Evolutionary conservation across 2,113 vertebrate genomes (phyloP).

Genomic region (Hemiscyllium ocellatum): DNA sequence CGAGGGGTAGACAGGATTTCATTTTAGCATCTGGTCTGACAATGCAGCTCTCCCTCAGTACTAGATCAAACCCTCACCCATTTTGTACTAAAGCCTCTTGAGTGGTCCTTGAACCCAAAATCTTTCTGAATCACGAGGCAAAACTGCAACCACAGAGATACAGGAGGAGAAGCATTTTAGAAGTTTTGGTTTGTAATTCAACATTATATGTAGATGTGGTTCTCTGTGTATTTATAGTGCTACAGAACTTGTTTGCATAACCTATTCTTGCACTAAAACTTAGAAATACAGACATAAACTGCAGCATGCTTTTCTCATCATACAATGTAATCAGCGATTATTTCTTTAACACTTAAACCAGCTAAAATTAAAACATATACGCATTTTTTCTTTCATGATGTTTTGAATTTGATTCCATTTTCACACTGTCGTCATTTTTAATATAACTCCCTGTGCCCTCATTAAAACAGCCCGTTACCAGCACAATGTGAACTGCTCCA

Average conservation of each 20-base stretch:
- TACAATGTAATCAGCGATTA: not conserved
- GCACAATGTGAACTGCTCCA: not conserved
- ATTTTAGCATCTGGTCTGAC: no score
- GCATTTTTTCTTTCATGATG: not conserved
- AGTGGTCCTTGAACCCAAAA: no score
- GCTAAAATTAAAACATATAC: not conserved
- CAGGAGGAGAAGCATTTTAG: not conserved
- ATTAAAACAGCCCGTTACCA: not conserved
- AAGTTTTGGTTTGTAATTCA: not conserved
- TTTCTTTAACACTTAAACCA: not conserved
- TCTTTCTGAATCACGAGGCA: no score
- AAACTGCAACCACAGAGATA: no score
- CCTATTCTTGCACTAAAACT: not conserved
- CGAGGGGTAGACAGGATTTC: no score
- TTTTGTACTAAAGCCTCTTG: no score
- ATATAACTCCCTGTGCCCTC: not conserved
- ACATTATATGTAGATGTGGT: not conserved
- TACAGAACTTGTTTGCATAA: not conserved
- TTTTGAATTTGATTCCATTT: not conserved
- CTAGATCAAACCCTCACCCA: no score
- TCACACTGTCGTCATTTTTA: not conserved
- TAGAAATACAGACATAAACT: not conserved
- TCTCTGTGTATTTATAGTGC: not conserved
- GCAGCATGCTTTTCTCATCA: not conserved
- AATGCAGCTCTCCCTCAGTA: no score